Evolutionary conservation across 2,888 invertebrate species (phyloP).

Genomic region (Sinhomidia bicolor): DNA sequence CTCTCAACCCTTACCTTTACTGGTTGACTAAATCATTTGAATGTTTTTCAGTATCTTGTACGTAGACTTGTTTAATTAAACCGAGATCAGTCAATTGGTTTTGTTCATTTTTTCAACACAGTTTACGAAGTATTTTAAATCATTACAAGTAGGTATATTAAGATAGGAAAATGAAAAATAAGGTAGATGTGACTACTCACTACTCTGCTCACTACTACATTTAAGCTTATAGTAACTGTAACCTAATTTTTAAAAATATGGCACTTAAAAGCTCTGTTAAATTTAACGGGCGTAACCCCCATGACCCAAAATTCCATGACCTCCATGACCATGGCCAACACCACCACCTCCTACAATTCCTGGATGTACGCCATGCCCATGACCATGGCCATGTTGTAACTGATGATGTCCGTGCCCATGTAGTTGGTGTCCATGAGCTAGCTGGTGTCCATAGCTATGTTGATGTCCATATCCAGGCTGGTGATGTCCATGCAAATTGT

Average conservation of each 20-base stretch:
- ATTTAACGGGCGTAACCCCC: constrained; percentile 45
- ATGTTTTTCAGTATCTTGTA: background rate
- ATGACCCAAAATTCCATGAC: background rate
- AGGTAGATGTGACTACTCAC: no score
- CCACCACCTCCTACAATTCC: constrained; percentile 3
- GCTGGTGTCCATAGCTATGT: background rate
- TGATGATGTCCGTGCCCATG: constrained; percentile 31
- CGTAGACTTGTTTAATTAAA: background rate
- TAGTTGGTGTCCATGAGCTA: background rate
- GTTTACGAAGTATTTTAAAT: background rate
- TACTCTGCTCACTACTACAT: no score
- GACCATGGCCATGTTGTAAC: background rate
- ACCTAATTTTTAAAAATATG: constrained; percentile 36
- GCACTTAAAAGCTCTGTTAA: constrained; percentile 54
- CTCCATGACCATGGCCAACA: constrained; percentile 11
- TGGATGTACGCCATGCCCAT: constrained; percentile 15
- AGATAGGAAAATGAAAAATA: no score
- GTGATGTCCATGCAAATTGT: no score
- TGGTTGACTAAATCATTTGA: background rate
- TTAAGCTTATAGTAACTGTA: no score
- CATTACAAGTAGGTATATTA: no score
- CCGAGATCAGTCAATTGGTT: constrained; percentile 32
- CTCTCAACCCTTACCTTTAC: background rate
- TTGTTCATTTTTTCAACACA: background rate
- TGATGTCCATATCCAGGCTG: background rate